phyloP scores from a whole-genome alignment of 2,888 invertebrate genomes.

The Lithosia quadra region DNA sequence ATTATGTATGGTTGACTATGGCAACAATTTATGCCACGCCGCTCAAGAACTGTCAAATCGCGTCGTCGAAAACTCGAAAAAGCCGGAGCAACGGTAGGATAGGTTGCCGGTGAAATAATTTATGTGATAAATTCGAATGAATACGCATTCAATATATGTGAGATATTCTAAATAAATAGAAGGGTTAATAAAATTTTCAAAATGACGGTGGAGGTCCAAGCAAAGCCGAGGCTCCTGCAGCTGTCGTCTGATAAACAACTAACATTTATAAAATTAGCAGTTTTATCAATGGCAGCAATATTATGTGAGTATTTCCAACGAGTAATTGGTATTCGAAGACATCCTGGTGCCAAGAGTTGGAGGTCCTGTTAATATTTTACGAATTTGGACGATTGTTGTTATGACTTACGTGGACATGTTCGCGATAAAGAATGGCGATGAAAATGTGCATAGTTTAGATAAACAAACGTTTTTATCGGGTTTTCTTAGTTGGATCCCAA shows the following conservation, averaged over 20 bases:
- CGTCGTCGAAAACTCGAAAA: conserved; percentile 58
- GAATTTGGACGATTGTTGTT: conserved; percentile 31
- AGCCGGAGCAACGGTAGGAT: conserved; percentile 49
- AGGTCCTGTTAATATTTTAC: conserved; percentile 17
- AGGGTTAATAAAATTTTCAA: conserved; percentile 49
- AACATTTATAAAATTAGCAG: conserved; percentile 90
- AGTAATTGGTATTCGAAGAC: conserved; percentile 24
- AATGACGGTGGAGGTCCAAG: conserved; percentile 78
- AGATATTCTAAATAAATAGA: conserved; percentile 36
- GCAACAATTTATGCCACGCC: conserved; percentile 73
- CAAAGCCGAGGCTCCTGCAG: conserved; percentile 73
- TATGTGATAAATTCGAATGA: conserved; percentile 9
- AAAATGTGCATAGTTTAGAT: conserved; percentile 38
- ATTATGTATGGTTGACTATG: conserved; percentile 26
- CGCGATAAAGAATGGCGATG: conserved; percentile 49
- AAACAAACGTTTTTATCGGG: conserved; percentile 15
- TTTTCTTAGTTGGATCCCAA: background rate
- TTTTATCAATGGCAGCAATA: conserved; percentile 96
- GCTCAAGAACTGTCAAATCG: conserved; percentile 69
- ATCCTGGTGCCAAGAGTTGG: background rate
- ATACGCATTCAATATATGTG: conserved; percentile 51
- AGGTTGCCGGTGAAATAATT: conserved; percentile 80
- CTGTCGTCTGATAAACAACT: conserved; percentile 84
- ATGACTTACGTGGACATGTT: conserved; percentile 63
- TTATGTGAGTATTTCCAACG: conserved; percentile 91